phyloP scores from a whole-genome alignment of 2,113 vertebrate genomes.

The Perca schrenkii region DNA sequence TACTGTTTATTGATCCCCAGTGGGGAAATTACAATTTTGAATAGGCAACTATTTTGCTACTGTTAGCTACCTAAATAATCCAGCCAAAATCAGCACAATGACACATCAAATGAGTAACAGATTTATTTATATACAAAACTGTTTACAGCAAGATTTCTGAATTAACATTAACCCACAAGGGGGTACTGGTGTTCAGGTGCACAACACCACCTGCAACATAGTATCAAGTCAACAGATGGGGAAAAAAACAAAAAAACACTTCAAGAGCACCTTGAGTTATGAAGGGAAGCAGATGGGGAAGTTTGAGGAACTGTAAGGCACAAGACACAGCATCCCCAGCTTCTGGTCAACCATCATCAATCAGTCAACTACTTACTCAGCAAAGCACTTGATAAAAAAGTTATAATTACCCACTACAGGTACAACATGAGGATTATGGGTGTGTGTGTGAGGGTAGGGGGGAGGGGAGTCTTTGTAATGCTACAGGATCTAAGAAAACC shows the following conservation, averaged over 20 bases:
- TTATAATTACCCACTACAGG: constrained; percentile 62
- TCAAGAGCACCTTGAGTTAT: constrained; percentile 80
- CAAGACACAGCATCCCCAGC: constrained; percentile 82
- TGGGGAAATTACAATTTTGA: no score
- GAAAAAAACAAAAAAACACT: constrained; percentile 48
- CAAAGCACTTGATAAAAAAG: constrained; percentile 67
- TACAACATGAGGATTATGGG: constrained; percentile 36
- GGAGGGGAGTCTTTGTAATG: constrained; percentile 46
- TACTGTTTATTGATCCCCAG: no score
- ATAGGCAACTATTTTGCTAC: neutral
- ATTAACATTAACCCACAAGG: constrained; percentile 70
- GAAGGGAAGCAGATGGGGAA: constrained; percentile 64
- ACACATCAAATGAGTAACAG: constrained; percentile 78
- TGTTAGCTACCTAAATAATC: neutral
- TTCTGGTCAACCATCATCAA: constrained; percentile 65
- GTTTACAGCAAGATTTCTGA: constrained; percentile 86
- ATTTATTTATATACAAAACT: constrained; percentile 87
- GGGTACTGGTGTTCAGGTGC: constrained; percentile 64
- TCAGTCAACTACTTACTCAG: constrained; percentile 66
- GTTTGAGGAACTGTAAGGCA: constrained; percentile 79
- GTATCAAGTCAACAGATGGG: constrained; percentile 73
- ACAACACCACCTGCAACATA: constrained; percentile 63
- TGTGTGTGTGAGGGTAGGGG: neutral
- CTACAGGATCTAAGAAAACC: constrained; percentile 45
- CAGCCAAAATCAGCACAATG: constrained; percentile 4